Base-by-base conservation (phyloP, 2,888 invertebrate species). In the Sepiola atlantica region DNA sequence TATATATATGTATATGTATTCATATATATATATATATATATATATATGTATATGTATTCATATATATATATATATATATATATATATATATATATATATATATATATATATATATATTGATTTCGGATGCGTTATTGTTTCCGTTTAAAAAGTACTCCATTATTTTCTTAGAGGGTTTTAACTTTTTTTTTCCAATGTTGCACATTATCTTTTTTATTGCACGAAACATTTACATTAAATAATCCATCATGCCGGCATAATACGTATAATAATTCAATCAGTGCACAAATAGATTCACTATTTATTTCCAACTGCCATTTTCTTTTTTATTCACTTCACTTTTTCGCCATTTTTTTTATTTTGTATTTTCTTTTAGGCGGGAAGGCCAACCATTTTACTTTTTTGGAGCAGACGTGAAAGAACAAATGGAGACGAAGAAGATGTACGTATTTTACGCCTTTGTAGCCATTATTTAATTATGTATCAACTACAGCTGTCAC, bases 221-320 rank as follows among this genome's bases (percentile, higher is more conserved):
- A 77, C n/a, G n/a, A 77, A 77, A 77, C n/a, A 77, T 77, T 77
- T 77, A 77, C 77, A 77, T 77, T 77, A 77, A 77, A 77, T 77
- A 77, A 77, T 77, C 77, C 77, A 77, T 77, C 77, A 77, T 77
- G 77, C 77, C 77, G 16, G 77, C 77, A 77, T n/a, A 77, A 77
- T 77, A 77, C 77, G 77, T 77, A 77, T 77, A 77, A 77, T 77
- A 77, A 77, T 77, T 77, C 77, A 77, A 77, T 77, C 77, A 77
- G n/a, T 77, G 77, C 77, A 77, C n/a, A 77, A 77, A 77, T 77
- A 77, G n/a, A 77, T 77, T 77, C 77, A n/a, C 77, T 20, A 77
- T 77, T 77, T 77, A n/a, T 77, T 77, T 77, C 77, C n/a, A 28
- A n/a, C 12, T 77, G n/a, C n/a, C n/a, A n/a, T n/a, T 77, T n/a